Conservation (phyloP, 2,797 vertebrate genomes). For the Pteropus rufus region DNA sequence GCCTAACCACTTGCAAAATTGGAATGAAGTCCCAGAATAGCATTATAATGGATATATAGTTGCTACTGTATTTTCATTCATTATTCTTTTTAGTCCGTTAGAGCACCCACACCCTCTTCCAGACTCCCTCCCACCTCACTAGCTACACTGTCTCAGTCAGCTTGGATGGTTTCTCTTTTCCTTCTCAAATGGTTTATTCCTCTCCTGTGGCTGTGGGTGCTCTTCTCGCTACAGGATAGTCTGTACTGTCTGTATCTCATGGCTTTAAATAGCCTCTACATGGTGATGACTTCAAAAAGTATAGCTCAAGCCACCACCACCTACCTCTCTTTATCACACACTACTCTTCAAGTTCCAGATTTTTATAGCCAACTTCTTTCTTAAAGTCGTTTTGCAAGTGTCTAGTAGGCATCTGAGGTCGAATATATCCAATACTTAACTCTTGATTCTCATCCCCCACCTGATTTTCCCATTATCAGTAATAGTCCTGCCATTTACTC, state of each 20-base stretch:
- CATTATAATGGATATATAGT: not conserved
- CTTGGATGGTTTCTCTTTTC: not conserved
- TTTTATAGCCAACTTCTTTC: not conserved
- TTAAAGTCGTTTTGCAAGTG: not conserved
- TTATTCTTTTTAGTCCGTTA: not conserved
- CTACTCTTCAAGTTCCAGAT: not conserved
- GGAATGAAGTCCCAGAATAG: not conserved
- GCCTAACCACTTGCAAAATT: not conserved
- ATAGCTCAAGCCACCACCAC: no score
- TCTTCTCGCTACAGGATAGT: not conserved
- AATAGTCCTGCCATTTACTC: not conserved
- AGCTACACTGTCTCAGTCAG: not conserved
- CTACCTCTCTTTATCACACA: not conserved
- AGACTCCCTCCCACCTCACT: not conserved
- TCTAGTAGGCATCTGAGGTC: not conserved
- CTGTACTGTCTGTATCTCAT: not conserved
- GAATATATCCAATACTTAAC: not conserved
- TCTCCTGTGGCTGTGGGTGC: not conserved
- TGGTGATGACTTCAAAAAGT: not conserved
- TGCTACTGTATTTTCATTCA: not conserved
- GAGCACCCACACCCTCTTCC: not conserved
- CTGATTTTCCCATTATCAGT: not conserved
- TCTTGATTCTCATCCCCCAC: not conserved
- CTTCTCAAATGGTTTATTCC: not conserved
- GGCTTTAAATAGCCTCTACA: not conserved